A percentile compares a stretch with the other conserved stretches of the same genome.
Evolutionary conservation across 2,888 invertebrate genomes (phyloP).

Genomic region (Anarsia innoxiella): DNA sequence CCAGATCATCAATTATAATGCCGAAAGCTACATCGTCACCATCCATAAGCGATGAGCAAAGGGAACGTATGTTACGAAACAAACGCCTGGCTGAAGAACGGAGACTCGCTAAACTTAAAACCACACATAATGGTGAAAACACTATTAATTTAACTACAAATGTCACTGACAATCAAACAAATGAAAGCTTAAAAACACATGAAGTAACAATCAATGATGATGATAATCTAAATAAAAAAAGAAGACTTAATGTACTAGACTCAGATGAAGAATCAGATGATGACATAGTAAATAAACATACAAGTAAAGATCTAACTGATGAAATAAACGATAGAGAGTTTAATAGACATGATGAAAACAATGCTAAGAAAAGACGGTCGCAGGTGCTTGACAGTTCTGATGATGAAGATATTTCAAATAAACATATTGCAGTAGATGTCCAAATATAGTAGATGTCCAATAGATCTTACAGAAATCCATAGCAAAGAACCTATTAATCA

Average conservation of each 20-base stretch:
- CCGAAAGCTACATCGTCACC: slow-evolving; percentile 64
- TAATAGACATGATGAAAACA: not conserved
- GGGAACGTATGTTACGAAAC: slow-evolving; percentile 81
- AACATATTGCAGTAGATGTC: too few relatives aligned
- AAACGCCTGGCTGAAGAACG: slow-evolving; percentile 78
- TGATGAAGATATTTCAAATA: slow-evolving; percentile 26
- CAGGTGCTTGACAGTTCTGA: slow-evolving; percentile 31
- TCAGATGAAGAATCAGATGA: too few relatives aligned
- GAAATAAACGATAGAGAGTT: not conserved
- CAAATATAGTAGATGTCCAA: too few relatives aligned
- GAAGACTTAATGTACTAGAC: not conserved
- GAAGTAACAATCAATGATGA: not conserved
- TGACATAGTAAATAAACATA: too few relatives aligned
- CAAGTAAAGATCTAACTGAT: not conserved
- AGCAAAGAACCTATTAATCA: too few relatives aligned
- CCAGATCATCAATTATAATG: slow-evolving; percentile 39
- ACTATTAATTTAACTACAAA: too few relatives aligned
- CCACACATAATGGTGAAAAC: too few relatives aligned
- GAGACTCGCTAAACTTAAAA: slow-evolving; percentile 68
- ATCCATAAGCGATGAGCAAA: slow-evolving; percentile 76
- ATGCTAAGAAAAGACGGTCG: slow-evolving; percentile 9
- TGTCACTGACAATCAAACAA: too few relatives aligned
- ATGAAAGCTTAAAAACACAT: slow-evolving; percentile 1
- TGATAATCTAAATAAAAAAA: not conserved
- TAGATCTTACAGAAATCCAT: too few relatives aligned